Evolutionary conservation across 1,140 invertebrate species (phyloP), one percentile per base, ranked within the genome.

Genomic region (Megathymus violae): DNA sequence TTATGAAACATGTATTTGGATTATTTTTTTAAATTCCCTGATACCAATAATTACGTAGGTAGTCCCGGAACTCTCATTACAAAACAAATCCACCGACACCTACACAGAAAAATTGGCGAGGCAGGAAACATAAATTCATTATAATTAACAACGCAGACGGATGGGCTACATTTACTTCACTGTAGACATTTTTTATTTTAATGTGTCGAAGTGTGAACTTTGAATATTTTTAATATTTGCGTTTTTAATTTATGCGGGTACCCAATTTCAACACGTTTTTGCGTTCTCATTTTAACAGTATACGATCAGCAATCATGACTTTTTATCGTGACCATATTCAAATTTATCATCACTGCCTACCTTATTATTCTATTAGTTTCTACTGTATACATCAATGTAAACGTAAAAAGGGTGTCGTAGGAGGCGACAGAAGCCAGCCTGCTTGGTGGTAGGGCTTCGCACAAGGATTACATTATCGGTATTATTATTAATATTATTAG

Each of bases 121-220:
- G 43, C 19, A 52, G 67, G 62, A 69, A 65, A 69, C 51, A 62
- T 65, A 65, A 69, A 69, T 69, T 58, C 19, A 31, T 47, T 50
- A 40, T 64, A 64, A 64, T 64, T 64, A 64, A 48, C 47, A 19
- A 59, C 43, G 17, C 44, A 40, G 56, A 48, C 48, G 38, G 43
- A 38, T 11, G 13, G 16, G 47, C 54, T 34, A 59, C 56, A 59
- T 59, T 59, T 59, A 59, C 47, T 59, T 59, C 36, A 44, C 47
- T 47, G 14, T 16, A 19, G 16, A 46, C 27, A 59, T 58, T 59
- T 36, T 59, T 59, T 59, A 47, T 47, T 59, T 59, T 38, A 31
- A 59, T 47, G 56, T 59, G 56, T 10, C 36, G 56, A 59, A 43
- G 56, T 59, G 56, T 47, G 56, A 48, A 59, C 56, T 47, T 22